These are phyloP conservation scores for Ecliptopera silaceata DNA, from an alignment of 2,888 invertebrate species.

Conservation along the genomic window DNA sequence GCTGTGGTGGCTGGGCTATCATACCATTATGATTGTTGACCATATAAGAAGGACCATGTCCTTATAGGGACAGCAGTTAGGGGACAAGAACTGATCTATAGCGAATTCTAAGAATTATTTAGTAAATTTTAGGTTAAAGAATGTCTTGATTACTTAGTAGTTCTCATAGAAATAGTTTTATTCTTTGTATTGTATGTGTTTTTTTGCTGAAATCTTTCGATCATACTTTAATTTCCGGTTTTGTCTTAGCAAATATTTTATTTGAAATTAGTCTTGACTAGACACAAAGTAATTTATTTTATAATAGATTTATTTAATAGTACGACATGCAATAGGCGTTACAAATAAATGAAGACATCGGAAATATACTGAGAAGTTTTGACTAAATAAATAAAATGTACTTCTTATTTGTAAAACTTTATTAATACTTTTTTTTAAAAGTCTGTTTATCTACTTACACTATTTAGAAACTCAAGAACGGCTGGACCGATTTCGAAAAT, in stretches of 20 bases:
- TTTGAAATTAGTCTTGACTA: no score
- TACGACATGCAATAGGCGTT: no score
- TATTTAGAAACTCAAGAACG: no score
- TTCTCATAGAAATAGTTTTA: conserved; percentile 18
- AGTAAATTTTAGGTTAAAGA: conserved; percentile 16
- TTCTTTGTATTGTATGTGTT: no score
- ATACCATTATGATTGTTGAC: conserved; percentile 53
- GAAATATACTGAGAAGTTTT: no score
- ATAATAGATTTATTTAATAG: neutral
- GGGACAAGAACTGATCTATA: conserved; percentile 26
- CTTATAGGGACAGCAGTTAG: conserved; percentile 32
- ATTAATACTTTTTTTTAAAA: no score
- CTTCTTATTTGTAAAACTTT: no score
- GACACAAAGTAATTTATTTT: neutral
- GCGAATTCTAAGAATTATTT: conserved; percentile 28
- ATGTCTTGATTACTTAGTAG: conserved; percentile 5
- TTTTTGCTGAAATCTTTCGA: no score
- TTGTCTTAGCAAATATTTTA: neutral
- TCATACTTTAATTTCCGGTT: neutral
- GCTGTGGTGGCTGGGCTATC: conserved; percentile 33
- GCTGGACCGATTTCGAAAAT: no score
- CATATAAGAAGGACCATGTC: conserved; percentile 45
- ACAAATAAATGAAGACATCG: no score
- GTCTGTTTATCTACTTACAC: no score
- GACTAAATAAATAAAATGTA: neutral